Conservation (phyloP, 2,888 invertebrate species). For the Monoplex corrugatus region DNA sequence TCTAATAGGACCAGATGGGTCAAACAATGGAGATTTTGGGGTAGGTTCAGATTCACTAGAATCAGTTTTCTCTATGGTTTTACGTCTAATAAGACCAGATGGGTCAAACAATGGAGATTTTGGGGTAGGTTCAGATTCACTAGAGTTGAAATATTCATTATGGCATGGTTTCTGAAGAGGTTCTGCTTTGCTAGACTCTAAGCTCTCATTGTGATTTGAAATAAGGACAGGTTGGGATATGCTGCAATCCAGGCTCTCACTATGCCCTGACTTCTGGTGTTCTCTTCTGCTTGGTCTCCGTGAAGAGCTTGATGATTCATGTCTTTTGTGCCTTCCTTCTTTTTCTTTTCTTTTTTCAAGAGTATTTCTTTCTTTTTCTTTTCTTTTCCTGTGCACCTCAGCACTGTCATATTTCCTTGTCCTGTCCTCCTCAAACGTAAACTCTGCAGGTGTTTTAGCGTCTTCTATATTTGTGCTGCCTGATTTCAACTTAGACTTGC, state of each 20-base stretch:
- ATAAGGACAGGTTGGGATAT: too few species aligned
- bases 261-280: background rate
- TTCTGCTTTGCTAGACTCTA: background rate
- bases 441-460: background rate
- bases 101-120: background rate
- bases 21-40: too few species aligned
- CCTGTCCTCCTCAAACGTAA: too few species aligned
- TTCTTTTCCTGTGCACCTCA: background rate
- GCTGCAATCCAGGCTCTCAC: background rate
- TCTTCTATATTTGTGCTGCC: slow-evolving; percentile 18
- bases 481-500: background rate
- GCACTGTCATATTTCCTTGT: slow-evolving; percentile 6
- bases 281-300: slow-evolving; percentile 42
- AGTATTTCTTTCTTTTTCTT: slow-evolving; percentile 13
- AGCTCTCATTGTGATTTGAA: background rate
- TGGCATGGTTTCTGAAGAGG: background rate
- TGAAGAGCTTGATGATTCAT: background rate
- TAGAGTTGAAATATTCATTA: background rate
- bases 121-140: background rate
- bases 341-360: slow-evolving; percentile 18
- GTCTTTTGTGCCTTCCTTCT: slow-evolving; percentile 32
- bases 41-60: background rate
- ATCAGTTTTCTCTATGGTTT: background rate
- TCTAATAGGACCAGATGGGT: too few species aligned
- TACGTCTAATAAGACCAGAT: background rate